Percentiles rank a stretch among this genome's conserved stretches.
Evolutionary conservation across 2,113 vertebrate species (phyloP).

Genomic region (Regulus satrapa): DNA sequence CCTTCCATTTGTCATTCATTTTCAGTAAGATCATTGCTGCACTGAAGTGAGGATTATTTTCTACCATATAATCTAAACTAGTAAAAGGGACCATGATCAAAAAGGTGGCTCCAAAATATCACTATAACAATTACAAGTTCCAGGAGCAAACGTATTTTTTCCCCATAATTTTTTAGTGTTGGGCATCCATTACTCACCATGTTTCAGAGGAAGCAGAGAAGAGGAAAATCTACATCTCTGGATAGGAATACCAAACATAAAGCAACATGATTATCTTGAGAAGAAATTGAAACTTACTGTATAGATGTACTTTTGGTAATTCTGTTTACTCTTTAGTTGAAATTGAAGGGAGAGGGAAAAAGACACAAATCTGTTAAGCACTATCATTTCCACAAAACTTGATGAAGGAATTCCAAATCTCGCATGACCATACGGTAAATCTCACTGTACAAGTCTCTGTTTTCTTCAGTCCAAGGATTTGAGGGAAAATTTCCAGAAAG

Average conservation of each 20-base stretch:
- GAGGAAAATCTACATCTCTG: background rate
- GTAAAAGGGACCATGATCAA: background rate
- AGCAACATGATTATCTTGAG: background rate
- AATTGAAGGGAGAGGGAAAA: accelerated
- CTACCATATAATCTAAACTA: background rate
- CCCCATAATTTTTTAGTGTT: background rate
- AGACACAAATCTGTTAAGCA: background rate
- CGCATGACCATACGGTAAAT: background rate
- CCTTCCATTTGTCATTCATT: background rate
- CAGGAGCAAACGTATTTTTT: background rate
- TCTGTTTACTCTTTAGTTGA: background rate
- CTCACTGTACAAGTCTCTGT: background rate
- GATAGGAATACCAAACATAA: background rate
- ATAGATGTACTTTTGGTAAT: background rate
- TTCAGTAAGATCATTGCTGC: background rate
- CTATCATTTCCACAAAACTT: background rate
- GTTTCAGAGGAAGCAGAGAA: background rate
- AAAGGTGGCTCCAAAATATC: background rate
- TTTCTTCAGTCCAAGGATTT: background rate
- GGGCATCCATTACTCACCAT: background rate
- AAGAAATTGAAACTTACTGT: background rate
- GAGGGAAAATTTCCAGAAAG: background rate
- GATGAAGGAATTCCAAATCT: background rate
- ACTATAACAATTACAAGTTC: background rate
- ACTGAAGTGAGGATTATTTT: background rate